Conservation (phyloP, 2,888 invertebrate genomes). For the Nomada goodeniana region DNA sequence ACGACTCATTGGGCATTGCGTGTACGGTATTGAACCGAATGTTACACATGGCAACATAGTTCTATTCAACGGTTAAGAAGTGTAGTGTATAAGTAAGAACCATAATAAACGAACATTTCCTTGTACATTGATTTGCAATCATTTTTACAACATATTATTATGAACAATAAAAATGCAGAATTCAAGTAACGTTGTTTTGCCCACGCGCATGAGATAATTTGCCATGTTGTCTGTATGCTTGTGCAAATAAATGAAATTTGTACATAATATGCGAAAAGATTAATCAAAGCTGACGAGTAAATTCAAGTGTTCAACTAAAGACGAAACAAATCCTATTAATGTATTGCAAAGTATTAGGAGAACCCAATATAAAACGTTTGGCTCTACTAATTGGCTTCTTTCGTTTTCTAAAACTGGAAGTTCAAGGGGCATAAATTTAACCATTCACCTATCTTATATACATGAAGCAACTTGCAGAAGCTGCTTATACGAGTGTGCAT, state of each 20-base stretch:
- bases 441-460: not conserved
- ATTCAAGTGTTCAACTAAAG: not conserved
- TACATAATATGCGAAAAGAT: slow-evolving; percentile 10
- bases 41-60: not conserved
- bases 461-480: not conserved
- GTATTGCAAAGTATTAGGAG: too few species aligned
- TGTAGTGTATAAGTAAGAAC: not conserved
- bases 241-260: not conserved
- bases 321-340: not conserved
- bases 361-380: too few species aligned
- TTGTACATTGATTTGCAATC: not conserved
- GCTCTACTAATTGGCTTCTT: too few species aligned
- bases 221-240: not conserved
- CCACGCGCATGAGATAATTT: not conserved
- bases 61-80: not conserved
- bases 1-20: not conserved
- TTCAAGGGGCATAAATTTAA: not conserved
- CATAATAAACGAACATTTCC: not conserved
- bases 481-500: too few species aligned
- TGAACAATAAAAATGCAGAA: not conserved
- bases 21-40: not conserved
- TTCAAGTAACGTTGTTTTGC: too few species aligned
- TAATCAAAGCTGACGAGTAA: not conserved
- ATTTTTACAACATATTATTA: not conserved
- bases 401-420: not conserved